Evolutionary conservation across 2,113 vertebrate genomes (phyloP).

Genomic region (Petroica traversi): DNA sequence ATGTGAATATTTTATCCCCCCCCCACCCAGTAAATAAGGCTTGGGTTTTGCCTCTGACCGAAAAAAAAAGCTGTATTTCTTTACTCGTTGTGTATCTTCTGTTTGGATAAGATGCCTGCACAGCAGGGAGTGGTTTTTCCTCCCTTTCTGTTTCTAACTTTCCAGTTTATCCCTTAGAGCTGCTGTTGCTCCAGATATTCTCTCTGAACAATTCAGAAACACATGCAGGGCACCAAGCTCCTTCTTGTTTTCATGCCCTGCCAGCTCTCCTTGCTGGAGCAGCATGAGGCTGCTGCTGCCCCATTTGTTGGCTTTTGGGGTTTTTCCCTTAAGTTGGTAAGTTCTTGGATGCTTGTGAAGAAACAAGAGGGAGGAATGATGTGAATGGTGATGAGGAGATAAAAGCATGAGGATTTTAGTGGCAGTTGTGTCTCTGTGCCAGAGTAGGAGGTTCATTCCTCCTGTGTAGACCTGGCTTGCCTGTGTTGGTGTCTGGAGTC

Average conservation of each 20-base stretch:
- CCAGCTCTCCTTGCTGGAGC: neutral
- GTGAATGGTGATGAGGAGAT: neutral
- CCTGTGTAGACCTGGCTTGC: neutral
- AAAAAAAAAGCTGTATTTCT: neutral
- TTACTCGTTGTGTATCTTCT: neutral
- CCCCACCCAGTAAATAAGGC: neutral
- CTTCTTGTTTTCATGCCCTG: neutral
- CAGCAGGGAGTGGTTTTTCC: neutral
- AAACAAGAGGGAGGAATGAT: neutral
- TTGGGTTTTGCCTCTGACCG: neutral
- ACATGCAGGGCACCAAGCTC: neutral
- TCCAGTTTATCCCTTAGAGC: neutral
- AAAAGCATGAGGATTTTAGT: neutral
- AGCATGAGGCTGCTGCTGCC: neutral
- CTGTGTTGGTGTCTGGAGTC: neutral
- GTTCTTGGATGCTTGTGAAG: neutral
- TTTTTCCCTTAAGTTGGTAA: neutral
- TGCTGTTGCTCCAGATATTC: neutral
- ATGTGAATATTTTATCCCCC: neutral
- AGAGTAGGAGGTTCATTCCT: neutral
- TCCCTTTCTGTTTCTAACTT: neutral
- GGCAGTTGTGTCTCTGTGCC: fast-evolving
- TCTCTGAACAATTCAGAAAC: neutral
- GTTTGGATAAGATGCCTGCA: neutral
- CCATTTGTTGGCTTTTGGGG: neutral